These are phyloP conservation scores for Pheosia gnoma DNA, from an alignment of 2,888 invertebrate genomes.

Conservation along the genomic window DNA sequence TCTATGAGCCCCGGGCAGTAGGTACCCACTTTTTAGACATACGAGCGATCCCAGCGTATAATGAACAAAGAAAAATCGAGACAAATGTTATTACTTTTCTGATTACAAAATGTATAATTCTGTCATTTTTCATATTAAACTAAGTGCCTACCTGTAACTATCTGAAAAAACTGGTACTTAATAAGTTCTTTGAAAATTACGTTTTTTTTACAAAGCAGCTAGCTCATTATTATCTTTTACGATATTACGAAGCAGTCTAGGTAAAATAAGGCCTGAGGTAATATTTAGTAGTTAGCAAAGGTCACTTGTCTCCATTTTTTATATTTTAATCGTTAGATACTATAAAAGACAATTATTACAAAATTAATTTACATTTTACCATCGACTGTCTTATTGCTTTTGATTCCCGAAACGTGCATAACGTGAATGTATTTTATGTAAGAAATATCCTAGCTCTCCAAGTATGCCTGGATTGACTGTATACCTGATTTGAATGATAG, in stretches of 20 bases:
- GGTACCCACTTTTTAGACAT: constrained; percentile 51
- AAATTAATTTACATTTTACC: too few species aligned
- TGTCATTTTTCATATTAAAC: constrained; percentile 15
- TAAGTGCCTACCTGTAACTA: neutral
- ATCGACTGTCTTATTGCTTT: too few species aligned
- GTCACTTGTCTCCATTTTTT: neutral
- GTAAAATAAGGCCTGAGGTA: neutral
- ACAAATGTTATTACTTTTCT: constrained; percentile 24
- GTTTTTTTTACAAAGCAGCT: neutral
- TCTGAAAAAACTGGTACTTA: neutral
- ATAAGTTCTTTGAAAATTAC: neutral
- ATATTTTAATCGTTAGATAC: too few species aligned
- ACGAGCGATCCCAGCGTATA: constrained; percentile 32
- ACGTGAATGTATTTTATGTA: too few species aligned
- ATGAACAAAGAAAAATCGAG: constrained; percentile 39
- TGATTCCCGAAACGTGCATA: too few species aligned
- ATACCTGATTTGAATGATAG: too few species aligned
- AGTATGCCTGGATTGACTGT: too few species aligned
- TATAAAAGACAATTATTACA: too few species aligned
- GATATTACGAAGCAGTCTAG: neutral
- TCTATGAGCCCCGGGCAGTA: constrained; percentile 53
- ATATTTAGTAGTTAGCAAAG: neutral
- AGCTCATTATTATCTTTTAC: neutral
- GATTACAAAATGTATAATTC: constrained; percentile 22
- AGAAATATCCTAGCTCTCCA: too few species aligned